Evolutionary conservation across 2,888 invertebrate genomes (phyloP), one percentile per base, ranked within the genome.

Genomic region (Crepidodera aurea): DNA sequence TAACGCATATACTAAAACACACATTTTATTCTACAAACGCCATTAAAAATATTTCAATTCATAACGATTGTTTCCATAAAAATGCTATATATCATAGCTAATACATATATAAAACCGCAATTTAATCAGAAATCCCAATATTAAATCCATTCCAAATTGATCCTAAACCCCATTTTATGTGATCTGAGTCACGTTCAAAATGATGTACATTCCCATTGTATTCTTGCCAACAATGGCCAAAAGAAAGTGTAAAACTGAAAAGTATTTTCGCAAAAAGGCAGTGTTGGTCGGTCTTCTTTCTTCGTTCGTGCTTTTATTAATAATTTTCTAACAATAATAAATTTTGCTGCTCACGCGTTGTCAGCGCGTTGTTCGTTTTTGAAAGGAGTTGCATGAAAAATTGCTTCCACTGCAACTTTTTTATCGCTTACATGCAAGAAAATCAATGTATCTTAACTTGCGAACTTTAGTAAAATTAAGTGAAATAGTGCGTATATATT

Each of bases 321-420:
- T 72, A 72, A 69, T 69, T 69, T 68, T 42, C 60, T 55, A 62
- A 64, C 60, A 66, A 69, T 59, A 70, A 72, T 72, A 72, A 69
- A 72, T 72, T 69, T 60, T 68, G 62, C 46, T 50, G 29, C 60
- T 65, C 67, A 70, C 65, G 65, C 66, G 61, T 68, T 69, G 70
- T 70, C 69, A 70, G 64, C 66, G 51, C 29, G 42, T 51, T 64
- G 65, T 66, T 66, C 66, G 58, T 58, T 66, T 69, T 66, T 67
- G 62, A 60, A 62, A 64, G 51, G 64, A 40, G 57, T 29, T 34
- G 48, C 44, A 60, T 64, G 64, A 60, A 64, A 64, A 61, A 64
- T 58, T 58, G 57, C 44, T 54, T 53, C 12, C 32, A 25, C 59
- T 40, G 19, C 51, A 19, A 16, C 12, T 59, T 59, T 59, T 51